A percentile compares a stretch with the other conserved stretches of the same genome.
Conservation (phyloP, 2,113 vertebrate species). For the Indicator maculatus region DNA sequence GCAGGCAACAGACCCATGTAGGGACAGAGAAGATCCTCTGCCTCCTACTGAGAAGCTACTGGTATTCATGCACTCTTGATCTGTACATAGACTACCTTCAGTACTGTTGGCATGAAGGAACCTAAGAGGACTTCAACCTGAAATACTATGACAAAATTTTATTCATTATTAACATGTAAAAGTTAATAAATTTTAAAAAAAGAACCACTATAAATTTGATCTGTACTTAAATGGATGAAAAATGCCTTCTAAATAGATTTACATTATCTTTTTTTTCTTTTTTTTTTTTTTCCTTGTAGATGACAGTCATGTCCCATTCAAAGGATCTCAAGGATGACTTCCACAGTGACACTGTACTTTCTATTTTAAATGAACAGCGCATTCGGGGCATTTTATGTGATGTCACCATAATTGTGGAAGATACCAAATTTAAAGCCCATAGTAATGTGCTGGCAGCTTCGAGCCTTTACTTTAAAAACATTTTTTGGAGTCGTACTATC, state of each 20-base stretch:
- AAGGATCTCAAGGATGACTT: constrained; percentile 90
- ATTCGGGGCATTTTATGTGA: constrained; percentile 94
- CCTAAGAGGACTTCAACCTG: neutral
- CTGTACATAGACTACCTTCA: neutral
- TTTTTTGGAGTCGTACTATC: constrained; percentile 85
- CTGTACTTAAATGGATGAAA: neutral
- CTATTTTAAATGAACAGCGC: constrained; percentile 93
- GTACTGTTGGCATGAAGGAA: neutral
- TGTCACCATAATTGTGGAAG: constrained; percentile 96
- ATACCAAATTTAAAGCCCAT: constrained; percentile 97
- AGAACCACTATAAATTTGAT: neutral
- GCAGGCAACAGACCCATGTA: accelerated
- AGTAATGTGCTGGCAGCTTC: constrained; percentile 95
- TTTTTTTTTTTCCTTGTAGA: constrained; percentile 77
- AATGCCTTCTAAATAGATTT: constrained; percentile 4
- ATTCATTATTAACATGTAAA: neutral
- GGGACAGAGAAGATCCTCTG: neutral
- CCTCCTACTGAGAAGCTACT: neutral
- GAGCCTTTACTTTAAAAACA: constrained; percentile 94
- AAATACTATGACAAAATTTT: neutral
- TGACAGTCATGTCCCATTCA: constrained; percentile 89
- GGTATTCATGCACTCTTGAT: neutral
- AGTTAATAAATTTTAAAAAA: neutral
- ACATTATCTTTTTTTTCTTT: neutral
- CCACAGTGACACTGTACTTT: constrained; percentile 90